Conservation (phyloP, 2,113 vertebrate species). For the Xenotilapia caudafasciata region DNA sequence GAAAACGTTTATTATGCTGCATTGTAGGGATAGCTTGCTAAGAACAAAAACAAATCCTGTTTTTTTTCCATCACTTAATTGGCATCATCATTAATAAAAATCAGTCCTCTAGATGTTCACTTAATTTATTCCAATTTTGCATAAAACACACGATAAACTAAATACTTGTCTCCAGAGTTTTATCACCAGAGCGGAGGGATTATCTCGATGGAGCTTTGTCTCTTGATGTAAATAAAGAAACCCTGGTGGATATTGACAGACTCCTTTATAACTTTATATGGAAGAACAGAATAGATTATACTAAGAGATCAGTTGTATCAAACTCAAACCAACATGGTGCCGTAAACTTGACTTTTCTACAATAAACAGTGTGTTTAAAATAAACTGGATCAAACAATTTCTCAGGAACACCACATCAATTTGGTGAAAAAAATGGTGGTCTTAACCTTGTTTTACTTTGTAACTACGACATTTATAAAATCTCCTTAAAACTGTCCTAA, state of each 20-base stretch:
- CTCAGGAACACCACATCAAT: background rate
- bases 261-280: background rate
- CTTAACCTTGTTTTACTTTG: background rate
- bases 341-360: background rate
- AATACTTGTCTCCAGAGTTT: background rate
- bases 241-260: background rate
- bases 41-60: background rate
- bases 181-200: background rate
- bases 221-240: background rate
- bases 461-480: background rate
- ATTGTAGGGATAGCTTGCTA: rapidly evolving
- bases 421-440: background rate
- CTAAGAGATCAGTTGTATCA: background rate
- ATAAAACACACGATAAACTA: background rate
- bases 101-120: background rate
- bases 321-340: background rate
- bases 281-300: background rate
- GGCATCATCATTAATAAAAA: background rate
- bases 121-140: background rate
- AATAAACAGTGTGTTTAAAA: background rate
- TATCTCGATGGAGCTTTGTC: background rate
- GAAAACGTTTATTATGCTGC: background rate
- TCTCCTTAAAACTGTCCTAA: background rate
- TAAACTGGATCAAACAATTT: background rate
- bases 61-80: background rate